phyloP scores from a whole-genome alignment of 2,113 vertebrate genomes.

The Clarias gariepinus region DNA sequence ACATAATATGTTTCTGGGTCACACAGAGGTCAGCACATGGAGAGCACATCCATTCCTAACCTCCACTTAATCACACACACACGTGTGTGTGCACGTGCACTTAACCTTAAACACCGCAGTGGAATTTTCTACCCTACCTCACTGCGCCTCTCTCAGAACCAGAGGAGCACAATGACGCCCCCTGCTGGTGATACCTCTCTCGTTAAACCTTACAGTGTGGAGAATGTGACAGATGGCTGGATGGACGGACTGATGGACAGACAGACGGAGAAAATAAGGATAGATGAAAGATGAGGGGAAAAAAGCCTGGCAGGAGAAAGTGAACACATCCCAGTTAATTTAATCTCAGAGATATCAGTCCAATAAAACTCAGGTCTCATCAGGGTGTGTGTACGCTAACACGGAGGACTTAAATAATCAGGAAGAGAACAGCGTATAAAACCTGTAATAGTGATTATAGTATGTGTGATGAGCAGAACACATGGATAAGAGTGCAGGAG shows the following conservation, averaged over 20 bases:
- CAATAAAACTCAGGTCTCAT: neutral
- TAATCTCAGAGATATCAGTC: neutral
- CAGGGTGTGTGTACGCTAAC: too few species aligned
- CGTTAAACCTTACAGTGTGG: neutral
- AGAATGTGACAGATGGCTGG: neutral
- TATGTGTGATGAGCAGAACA: neutral
- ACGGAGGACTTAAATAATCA: too few species aligned
- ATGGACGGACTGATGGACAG: neutral
- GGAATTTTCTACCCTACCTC: constrained; percentile 71
- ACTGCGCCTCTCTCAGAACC: constrained; percentile 22
- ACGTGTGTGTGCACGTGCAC: constrained; percentile 31
- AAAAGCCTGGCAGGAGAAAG: neutral
- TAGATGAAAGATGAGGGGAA: neutral
- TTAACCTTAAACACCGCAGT: constrained; percentile 71
- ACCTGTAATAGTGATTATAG: neutral
- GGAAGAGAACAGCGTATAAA: neutral
- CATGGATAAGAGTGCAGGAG: neutral
- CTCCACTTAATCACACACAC: constrained; percentile 57
- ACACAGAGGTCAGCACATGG: constrained; percentile 54
- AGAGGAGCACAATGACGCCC: constrained; percentile 64
- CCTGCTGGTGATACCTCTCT: constrained; percentile 39
- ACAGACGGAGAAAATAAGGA: neutral
- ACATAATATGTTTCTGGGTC: neutral
- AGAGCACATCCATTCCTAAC: neutral
- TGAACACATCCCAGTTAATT: neutral